Base-by-base conservation (phyloP, 1,140 invertebrate genomes). In the Drosophila setifemur region DNA sequence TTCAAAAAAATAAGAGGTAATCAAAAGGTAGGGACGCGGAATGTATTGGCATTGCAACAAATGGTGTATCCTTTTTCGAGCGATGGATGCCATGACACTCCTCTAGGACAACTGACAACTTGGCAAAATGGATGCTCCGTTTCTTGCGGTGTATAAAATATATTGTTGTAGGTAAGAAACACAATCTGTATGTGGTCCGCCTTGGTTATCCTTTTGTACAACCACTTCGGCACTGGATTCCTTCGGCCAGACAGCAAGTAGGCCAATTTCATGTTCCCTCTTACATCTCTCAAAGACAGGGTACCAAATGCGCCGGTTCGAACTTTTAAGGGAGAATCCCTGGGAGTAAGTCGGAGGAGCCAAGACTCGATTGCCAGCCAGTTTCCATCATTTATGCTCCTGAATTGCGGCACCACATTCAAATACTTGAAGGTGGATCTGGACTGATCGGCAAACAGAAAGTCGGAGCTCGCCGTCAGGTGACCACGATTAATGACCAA, bases 401-500 rank as follows among this genome's bases (percentile, higher is more conserved):
- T 4, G 16, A 72, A 72, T 6, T 72, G 69, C 0, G 69, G 69
- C 4, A 60, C 54, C 7, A 43, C 40, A 39, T 68, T 72, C 16
- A 60, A 2, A 16, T 43, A 49, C 8, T 67, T 60, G 0, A 48
- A 58, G 1, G 53, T 60, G n/a, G 28, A 29, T 2, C 3, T 7
- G 8, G 26, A 43, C 19, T 72, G 43, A 8, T 72, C 29, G 0
- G 3, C 3, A 12, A 72, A 68, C 4, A 67, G 33, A 47, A 66
- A 67, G 18, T 67, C 53, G 0, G 39, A 42, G 0, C 26, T 16
- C 4, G 35, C 35, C 4, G 60, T 54, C 4, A 72, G 18, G 18
- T 72, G 69, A n/a, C 69, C 63, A 11, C 63, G 69, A 43, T 57
- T 39, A 6, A 60, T 47, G 3, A 71, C 29, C 31, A 43, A 19